These are phyloP conservation scores for Spinibarbus caldwelli DNA, from an alignment of 2,797 vertebrate species.

Conservation along the genomic window DNA sequence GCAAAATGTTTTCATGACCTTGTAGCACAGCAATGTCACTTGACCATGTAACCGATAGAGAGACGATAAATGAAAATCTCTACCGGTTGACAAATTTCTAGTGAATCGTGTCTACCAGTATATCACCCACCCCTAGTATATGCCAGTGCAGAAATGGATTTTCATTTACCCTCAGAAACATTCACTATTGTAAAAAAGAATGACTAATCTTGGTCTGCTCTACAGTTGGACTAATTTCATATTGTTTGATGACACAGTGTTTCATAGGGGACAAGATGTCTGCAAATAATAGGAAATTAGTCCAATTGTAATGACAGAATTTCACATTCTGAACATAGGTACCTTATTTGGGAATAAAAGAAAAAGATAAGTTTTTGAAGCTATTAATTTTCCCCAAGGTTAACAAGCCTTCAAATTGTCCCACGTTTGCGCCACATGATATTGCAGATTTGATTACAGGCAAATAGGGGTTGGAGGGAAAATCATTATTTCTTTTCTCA, in stretches of 20 bases:
- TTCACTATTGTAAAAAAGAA: background rate
- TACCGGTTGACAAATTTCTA: too few relatives aligned
- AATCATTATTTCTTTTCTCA: slow-evolving; percentile 28
- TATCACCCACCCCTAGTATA: background rate
- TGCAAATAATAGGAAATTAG: background rate
- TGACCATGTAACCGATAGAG: too few relatives aligned
- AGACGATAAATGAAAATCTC: too few relatives aligned
- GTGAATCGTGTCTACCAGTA: background rate
- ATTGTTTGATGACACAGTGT: background rate
- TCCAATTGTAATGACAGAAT: background rate
- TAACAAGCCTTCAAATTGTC: slow-evolving; percentile 23
- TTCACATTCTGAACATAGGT: background rate
- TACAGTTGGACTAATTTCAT: background rate
- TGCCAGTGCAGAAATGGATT: background rate
- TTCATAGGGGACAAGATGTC: background rate
- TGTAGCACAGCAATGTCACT: too few relatives aligned
- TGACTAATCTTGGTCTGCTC: background rate
- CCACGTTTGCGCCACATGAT: background rate
- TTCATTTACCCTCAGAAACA: background rate
- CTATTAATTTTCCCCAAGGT: background rate
- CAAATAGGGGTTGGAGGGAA: background rate
- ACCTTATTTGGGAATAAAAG: background rate
- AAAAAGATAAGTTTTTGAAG: background rate
- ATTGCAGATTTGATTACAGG: slow-evolving; percentile 37
- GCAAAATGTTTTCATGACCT: too few relatives aligned